Percentiles rank a stretch among this genome's conserved stretches.
Conservation (phyloP, 1,140 invertebrate genomes). For the Eciton burchellii region DNA sequence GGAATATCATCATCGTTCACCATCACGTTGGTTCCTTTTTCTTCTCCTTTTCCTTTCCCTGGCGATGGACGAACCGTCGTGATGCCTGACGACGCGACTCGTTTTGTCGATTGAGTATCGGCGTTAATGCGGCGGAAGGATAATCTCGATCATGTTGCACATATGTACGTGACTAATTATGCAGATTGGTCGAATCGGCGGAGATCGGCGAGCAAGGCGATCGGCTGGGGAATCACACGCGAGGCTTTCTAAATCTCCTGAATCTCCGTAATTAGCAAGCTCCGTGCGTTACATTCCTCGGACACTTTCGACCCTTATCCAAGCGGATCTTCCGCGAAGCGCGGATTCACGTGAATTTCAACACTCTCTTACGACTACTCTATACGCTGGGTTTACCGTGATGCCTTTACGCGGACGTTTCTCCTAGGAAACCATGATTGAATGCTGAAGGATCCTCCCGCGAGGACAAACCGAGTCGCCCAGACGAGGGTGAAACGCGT, state of each 20-base stretch:
- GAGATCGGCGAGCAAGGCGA: constrained; percentile 10
- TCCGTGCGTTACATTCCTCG: not conserved
- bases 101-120: constrained; percentile 24
- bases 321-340: not conserved
- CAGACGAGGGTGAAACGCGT: not conserved
- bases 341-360: not conserved
- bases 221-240: constrained; percentile 6
- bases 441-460: constrained; percentile 8
- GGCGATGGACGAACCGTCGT: not conserved
- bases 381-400: not conserved
- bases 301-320: not conserved
- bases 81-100: constrained; percentile 34
- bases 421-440: not conserved
- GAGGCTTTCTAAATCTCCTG: constrained; percentile 24
- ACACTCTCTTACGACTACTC: not conserved
- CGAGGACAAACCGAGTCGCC: not conserved
- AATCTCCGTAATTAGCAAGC: not conserved
- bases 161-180: constrained; percentile 50
- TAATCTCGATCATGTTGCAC: constrained; percentile 35
- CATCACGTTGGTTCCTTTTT: no score
- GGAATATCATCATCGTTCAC: not conserved
- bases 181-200: constrained; percentile 32
- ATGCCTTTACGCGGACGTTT: constrained; percentile 9
- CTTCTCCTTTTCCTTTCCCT: no score
- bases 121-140: constrained; percentile 21